A percentile compares a stretch with the other conserved stretches of the same genome.
These are phyloP conservation scores for Eunapius fragilis DNA, from an alignment of 37 sponge, comb jelly and placozoan species.

Conservation along the genomic window DNA sequence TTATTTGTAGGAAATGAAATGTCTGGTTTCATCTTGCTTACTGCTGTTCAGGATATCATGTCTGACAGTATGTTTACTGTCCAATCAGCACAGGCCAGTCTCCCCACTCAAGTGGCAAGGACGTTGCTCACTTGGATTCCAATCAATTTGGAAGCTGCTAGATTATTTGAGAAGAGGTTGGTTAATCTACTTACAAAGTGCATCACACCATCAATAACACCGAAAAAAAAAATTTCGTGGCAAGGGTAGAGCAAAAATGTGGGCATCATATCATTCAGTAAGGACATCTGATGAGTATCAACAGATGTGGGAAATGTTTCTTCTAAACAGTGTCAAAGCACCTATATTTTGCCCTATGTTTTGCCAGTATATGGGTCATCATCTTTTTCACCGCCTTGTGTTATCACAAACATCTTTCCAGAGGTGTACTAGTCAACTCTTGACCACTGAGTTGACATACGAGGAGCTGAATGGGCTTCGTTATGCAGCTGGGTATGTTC, in stretches of 20 bases:
- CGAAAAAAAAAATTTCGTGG: neutral
- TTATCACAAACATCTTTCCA: neutral
- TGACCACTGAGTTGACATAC: neutral
- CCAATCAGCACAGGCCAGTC: too few species aligned
- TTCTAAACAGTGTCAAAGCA: neutral
- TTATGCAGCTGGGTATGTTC: slow-evolving; percentile 35
- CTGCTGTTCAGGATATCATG: too few species aligned
- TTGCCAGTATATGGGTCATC: slow-evolving; percentile 3
- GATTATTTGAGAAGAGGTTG: slow-evolving; percentile 6
- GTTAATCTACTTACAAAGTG: neutral
- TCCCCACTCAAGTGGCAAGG: neutral
- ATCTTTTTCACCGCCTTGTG: neutral
- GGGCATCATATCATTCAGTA: slow-evolving; percentile 4
- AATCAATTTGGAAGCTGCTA: neutral
- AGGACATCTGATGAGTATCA: slow-evolving; percentile 6
- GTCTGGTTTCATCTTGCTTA: too few species aligned
- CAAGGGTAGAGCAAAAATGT: slow-evolving; percentile 8
- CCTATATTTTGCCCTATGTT: neutral
- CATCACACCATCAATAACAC: neutral
- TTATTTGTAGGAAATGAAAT: too few species aligned
- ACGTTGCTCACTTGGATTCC: slow-evolving; percentile 7
- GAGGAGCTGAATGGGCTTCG: slow-evolving; percentile 23
- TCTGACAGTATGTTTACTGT: too few species aligned
- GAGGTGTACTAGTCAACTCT: neutral
- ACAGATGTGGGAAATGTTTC: neutral